Conservation (phyloP, 2,888 invertebrate species). For the Exephanes ischioxanthus region DNA sequence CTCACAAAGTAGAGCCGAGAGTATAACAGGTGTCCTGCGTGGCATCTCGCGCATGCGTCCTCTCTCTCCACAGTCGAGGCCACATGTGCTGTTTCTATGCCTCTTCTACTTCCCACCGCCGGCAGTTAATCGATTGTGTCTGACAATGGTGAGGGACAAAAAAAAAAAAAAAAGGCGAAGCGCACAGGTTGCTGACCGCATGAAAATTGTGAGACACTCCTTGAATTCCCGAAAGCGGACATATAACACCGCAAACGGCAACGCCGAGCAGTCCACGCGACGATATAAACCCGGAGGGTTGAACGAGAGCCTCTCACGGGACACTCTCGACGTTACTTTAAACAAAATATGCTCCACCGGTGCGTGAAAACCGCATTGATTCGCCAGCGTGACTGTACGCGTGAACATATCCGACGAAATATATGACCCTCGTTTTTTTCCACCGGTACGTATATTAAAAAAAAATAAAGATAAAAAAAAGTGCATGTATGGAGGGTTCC, state of each 20-base stretch:
- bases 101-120: background rate
- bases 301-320: constrained; percentile 28
- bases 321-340: constrained; percentile 62
- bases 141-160: constrained; percentile 4
- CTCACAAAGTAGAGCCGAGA: constrained; percentile 39
- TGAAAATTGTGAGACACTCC: constrained; percentile 54
- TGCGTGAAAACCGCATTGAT: constrained; percentile 52
- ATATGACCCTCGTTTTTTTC: constrained; percentile 50
- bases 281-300: constrained; percentile 32
- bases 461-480: background rate
- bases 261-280: constrained; percentile 2
- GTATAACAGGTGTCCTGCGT: constrained; percentile 60
- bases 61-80: constrained; percentile 5
- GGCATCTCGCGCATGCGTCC: background rate
- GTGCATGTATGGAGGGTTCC: constrained; percentile 9
- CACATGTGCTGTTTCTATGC: constrained; percentile 37
- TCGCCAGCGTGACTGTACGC: constrained; percentile 15
- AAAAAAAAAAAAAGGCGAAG: background rate
- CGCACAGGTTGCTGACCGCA: constrained; percentile 49
- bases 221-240: constrained; percentile 56
- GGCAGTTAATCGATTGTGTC: constrained; percentile 42
- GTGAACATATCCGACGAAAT: constrained; percentile 50
- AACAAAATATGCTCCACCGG: constrained; percentile 50
- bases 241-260: constrained; percentile 23
- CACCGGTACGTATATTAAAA: constrained; percentile 31